These are phyloP conservation scores for Rafetus swinhoei DNA, from an alignment of 2,113 vertebrate genomes.

Conservation along the genomic window DNA sequence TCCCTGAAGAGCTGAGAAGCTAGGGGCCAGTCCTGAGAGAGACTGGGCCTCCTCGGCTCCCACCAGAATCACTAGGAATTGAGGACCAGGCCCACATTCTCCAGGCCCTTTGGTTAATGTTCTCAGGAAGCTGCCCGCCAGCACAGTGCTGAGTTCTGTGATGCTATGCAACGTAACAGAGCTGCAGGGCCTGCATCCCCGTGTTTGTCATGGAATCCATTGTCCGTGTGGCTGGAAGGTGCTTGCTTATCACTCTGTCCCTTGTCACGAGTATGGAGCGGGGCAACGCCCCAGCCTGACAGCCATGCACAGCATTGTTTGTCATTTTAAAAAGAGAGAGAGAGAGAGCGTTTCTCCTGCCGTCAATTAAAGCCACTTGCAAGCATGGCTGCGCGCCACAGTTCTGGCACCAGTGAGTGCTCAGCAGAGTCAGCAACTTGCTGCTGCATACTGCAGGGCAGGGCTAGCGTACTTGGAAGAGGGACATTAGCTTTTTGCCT, in stretches of 20 bases:
- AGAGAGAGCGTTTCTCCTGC: neutral
- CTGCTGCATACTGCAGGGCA: neutral
- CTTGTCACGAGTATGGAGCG: neutral
- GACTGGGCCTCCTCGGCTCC: neutral
- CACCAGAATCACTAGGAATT: neutral
- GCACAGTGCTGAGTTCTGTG: neutral
- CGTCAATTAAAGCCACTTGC: neutral
- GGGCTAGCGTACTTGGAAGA: neutral
- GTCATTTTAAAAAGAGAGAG: neutral
- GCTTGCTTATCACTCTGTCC: neutral
- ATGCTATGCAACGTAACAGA: neutral
- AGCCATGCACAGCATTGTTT: neutral
- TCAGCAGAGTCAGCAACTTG: neutral
- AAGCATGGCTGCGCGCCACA: neutral
- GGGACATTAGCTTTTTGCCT: constrained; percentile 48
- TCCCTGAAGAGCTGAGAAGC: neutral
- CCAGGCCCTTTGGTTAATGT: neutral
- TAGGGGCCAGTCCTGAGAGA: neutral
- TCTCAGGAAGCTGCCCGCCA: neutral
- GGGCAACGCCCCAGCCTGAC: neutral
- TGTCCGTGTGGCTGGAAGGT: neutral
- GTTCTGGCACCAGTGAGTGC: neutral
- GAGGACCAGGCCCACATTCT: neutral
- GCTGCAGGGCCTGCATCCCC: neutral
- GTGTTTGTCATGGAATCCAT: neutral